phyloP scores from a whole-genome alignment of 2,888 invertebrate genomes.

The Chloroclystis v-ata region DNA sequence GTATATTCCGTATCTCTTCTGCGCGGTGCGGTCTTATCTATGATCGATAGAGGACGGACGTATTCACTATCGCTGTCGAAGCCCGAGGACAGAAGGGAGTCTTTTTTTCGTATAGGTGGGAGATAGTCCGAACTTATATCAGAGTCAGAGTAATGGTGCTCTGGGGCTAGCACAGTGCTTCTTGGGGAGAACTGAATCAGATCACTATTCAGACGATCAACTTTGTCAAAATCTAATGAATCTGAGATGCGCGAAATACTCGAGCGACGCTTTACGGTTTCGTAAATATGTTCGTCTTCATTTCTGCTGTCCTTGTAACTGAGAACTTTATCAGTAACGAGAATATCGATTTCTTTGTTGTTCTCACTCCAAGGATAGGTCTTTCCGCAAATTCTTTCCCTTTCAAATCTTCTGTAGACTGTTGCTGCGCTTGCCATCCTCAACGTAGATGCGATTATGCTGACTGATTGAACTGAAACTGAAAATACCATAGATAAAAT shows the following conservation, averaged over 20 bases:
- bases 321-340: conserved; percentile 29
- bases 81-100: conserved; percentile 30
- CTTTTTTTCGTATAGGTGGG: conserved; percentile 36
- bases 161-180: conserved; percentile 34
- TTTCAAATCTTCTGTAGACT: conserved; percentile 86
- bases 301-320: conserved; percentile 22
- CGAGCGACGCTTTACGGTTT: conserved; percentile 45
- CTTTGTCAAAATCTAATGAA: too few species aligned
- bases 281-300: conserved; percentile 43
- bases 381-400: conserved; percentile 84
- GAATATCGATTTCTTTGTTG: conserved; percentile 41
- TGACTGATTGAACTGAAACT: conserved; percentile 83
- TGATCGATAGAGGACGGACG: conserved; percentile 56
- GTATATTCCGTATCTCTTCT: conserved; percentile 49
- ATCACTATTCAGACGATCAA: conserved; percentile 44
- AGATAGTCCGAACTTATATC: conserved; percentile 57
- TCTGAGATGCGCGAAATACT: conserved; percentile 31
- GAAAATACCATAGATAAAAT: too few species aligned
- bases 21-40: conserved; percentile 60
- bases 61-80: conserved; percentile 64
- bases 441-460: conserved; percentile 81
- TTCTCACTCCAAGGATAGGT: conserved; percentile 83
- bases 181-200: conserved; percentile 63
- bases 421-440: conserved; percentile 84
- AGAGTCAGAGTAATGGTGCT: conserved; percentile 48